Conservation (phyloP, 2,797 vertebrate genomes). For the Ceyx erithaca region DNA sequence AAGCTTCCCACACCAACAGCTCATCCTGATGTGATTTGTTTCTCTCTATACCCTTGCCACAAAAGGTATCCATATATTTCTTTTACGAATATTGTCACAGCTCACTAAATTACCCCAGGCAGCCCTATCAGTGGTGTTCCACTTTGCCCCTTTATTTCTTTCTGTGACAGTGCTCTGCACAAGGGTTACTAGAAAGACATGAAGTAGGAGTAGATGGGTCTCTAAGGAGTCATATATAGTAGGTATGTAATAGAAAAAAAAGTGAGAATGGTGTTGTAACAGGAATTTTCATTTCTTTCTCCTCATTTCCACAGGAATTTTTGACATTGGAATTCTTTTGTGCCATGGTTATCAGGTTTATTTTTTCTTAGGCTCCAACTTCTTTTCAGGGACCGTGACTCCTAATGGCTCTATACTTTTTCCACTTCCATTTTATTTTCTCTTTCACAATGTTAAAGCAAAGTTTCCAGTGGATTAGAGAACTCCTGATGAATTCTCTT, state of each 20-base stretch:
- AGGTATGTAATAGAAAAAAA: constrained; percentile 54
- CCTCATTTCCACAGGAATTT: constrained; percentile 53
- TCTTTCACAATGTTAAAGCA: not conserved
- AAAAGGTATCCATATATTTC: constrained; percentile 40
- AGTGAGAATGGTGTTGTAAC: not conserved
- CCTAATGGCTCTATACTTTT: not conserved
- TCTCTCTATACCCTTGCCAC: constrained; percentile 12
- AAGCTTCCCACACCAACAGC: constrained; percentile 24
- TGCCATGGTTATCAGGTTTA: constrained; percentile 1
- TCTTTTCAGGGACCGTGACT: not conserved
- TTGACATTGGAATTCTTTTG: constrained; percentile 36
- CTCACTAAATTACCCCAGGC: constrained; percentile 69
- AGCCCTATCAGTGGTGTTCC: constrained; percentile 49
- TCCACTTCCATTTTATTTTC: not conserved
- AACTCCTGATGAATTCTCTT: not conserved
- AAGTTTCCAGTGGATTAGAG: not conserved
- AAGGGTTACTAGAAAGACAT: constrained; percentile 60
- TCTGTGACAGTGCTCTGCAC: constrained; percentile 56
- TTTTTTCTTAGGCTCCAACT: not conserved
- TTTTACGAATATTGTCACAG: constrained; percentile 55
- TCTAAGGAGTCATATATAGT: constrained; percentile 67
- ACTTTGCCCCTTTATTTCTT: constrained; percentile 72
- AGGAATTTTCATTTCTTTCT: constrained; percentile 48
- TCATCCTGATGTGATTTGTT: constrained; percentile 63
- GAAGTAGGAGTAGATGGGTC: constrained; percentile 53